Percentiles rank a stretch among this genome's conserved stretches.
Evolutionary conservation across 1,140 invertebrate genomes (phyloP).

Genomic region (Drosophila malerkotliana): DNA sequence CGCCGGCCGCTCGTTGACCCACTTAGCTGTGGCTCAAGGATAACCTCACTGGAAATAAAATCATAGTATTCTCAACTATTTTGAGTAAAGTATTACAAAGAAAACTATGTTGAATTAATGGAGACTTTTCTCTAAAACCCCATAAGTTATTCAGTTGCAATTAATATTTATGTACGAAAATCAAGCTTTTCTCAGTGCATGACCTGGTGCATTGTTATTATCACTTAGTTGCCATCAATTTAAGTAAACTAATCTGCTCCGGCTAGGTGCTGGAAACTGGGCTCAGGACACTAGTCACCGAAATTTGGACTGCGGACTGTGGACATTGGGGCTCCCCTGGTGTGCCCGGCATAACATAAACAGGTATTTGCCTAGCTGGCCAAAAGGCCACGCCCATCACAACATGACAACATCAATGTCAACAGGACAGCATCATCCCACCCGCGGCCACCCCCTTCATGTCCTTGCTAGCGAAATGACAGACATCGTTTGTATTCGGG

Average conservation of each 20-base stretch:
- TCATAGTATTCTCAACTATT: too few relatives aligned
- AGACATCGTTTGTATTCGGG: conserved; percentile 29
- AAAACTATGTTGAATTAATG: too few relatives aligned
- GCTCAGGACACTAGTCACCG: conserved; percentile 8
- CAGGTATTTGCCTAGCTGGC: conserved; percentile 71
- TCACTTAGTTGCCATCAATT: conserved; percentile 80
- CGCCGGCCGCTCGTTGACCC: conserved; percentile 28
- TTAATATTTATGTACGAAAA: not conserved
- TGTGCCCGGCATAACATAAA: conserved; percentile 69
- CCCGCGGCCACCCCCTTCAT: conserved; percentile 36
- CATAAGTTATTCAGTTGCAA: not conserved
- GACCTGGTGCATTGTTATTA: conserved; percentile 59
- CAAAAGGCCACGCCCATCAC: conserved; percentile 55
- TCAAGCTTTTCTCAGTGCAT: conserved; percentile 22
- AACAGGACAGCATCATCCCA: conserved; percentile 47
- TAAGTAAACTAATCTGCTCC: conserved; percentile 77
- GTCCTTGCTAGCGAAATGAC: conserved; percentile 36
- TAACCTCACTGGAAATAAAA: conserved; percentile 2
- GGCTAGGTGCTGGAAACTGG: conserved; percentile 13
- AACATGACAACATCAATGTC: conserved; percentile 70
- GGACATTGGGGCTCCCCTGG: conserved; percentile 23
- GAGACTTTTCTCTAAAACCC: not conserved
- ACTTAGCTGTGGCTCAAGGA: conserved; percentile 45
- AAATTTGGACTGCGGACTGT: conserved; percentile 8
- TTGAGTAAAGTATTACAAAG: too few relatives aligned